phyloP scores from a whole-genome alignment of 1,140 invertebrate genomes.

The Camponotus floridanus region DNA sequence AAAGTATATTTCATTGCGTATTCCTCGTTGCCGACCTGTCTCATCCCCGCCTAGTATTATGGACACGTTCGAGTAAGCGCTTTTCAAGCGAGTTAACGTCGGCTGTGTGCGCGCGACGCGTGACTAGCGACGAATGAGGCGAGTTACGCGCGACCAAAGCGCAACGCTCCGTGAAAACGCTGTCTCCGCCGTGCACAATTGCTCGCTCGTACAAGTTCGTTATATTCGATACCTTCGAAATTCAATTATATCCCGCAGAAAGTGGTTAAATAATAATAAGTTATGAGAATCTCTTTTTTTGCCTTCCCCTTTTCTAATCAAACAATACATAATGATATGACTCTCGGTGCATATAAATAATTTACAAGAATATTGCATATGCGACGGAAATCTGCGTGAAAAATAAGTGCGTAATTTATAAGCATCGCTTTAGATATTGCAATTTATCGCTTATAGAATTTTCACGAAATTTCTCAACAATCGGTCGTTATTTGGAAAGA shows the following conservation, averaged over 20 bases:
- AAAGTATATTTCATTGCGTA: constrained; percentile 58
- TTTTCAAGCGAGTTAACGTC: constrained; percentile 58
- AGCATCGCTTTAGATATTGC: too few species aligned
- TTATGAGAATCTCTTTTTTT: background rate
- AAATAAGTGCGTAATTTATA: background rate
- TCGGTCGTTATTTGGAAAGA: background rate
- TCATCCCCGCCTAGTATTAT: constrained; percentile 51
- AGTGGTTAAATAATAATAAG: background rate
- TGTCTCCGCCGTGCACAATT: constrained; percentile 61
- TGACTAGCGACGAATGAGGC: constrained; percentile 82
- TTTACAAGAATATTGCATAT: background rate
- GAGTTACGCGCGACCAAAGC: constrained; percentile 79
- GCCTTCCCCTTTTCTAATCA: background rate
- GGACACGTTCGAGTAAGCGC: constrained; percentile 56
- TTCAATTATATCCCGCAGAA: constrained; percentile 14
- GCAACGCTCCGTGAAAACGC: constrained; percentile 80
- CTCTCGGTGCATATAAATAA: background rate
- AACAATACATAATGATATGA: background rate
- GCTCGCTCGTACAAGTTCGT: constrained; percentile 44
- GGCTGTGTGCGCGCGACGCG: constrained; percentile 73
- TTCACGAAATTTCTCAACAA: background rate
- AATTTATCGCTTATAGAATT: background rate
- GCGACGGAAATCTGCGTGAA: background rate
- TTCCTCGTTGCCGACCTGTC: constrained; percentile 18
- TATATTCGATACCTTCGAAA: constrained; percentile 56